Conservation (phyloP, 2,888 invertebrate genomes). For the Diarsia rubi region DNA sequence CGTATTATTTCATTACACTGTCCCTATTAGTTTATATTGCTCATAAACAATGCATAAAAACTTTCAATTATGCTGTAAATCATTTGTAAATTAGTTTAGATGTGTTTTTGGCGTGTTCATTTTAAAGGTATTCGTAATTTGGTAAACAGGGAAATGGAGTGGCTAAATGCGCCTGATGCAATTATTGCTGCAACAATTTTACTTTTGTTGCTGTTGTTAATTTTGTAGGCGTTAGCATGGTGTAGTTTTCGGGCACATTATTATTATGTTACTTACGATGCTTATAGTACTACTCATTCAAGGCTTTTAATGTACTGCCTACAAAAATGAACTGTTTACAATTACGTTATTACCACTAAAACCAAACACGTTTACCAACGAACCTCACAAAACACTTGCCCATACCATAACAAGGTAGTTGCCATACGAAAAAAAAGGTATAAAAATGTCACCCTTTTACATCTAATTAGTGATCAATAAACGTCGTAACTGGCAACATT, state of each 20-base stretch:
- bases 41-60: slow-evolving; percentile 72
- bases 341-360: slow-evolving; percentile 12
- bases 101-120: slow-evolving; percentile 59
- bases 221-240: slow-evolving; percentile 12
- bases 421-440: slow-evolving; percentile 39
- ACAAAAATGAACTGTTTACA: neutral
- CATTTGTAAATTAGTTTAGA: slow-evolving; percentile 64
- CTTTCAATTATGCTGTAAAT: slow-evolving; percentile 72
- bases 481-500: slow-evolving; percentile 56
- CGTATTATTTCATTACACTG: slow-evolving; percentile 70
- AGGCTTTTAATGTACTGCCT: neutral
- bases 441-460: slow-evolving; percentile 65
- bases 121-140: slow-evolving; percentile 46
- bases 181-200: slow-evolving; percentile 43
- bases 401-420: slow-evolving; percentile 40
- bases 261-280: too few relatives aligned
- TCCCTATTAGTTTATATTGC: slow-evolving; percentile 72
- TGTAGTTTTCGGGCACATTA: neutral
- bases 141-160: neutral
- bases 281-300: neutral
- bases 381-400: slow-evolving; percentile 31
- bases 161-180: slow-evolving; percentile 46
- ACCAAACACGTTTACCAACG: slow-evolving; percentile 19
- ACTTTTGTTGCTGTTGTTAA: slow-evolving; percentile 28
- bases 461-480: slow-evolving; percentile 69